phyloP scores from a whole-genome alignment of 2,113 vertebrate genomes.

The Dasyornis broadbenti region DNA sequence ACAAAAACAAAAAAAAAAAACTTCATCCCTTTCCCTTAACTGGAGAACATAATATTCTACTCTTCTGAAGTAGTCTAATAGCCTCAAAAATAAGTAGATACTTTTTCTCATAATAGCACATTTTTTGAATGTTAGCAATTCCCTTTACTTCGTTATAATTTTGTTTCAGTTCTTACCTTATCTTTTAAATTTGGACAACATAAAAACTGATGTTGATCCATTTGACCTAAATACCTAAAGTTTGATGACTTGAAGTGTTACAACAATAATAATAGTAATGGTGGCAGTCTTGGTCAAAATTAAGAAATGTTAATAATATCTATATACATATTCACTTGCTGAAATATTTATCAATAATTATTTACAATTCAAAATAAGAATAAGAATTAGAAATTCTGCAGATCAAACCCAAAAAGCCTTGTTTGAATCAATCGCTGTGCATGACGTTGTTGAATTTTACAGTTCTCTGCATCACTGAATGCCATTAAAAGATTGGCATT shows the following conservation, averaged over 20 bases:
- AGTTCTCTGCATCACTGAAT: background rate
- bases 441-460: background rate
- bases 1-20: background rate
- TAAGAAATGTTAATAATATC: background rate
- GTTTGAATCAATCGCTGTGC: accelerated
- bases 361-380: background rate
- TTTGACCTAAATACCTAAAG: background rate
- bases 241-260: background rate
- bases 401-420: background rate
- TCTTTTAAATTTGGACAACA: background rate
- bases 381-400: background rate
- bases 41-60: background rate
- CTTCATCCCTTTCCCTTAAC: background rate
- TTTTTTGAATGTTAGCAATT: background rate
- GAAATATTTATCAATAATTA: background rate
- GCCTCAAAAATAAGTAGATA: background rate
- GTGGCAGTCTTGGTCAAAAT: background rate
- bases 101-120: background rate
- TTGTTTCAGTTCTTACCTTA: background rate
- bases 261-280: background rate
- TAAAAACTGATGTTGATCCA: background rate
- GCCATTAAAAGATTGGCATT: background rate
- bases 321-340: background rate
- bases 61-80: background rate
- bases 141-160: background rate